Evolutionary conservation across 2,888 invertebrate genomes (phyloP).

Genomic region (Oxycera nigricornis): DNA sequence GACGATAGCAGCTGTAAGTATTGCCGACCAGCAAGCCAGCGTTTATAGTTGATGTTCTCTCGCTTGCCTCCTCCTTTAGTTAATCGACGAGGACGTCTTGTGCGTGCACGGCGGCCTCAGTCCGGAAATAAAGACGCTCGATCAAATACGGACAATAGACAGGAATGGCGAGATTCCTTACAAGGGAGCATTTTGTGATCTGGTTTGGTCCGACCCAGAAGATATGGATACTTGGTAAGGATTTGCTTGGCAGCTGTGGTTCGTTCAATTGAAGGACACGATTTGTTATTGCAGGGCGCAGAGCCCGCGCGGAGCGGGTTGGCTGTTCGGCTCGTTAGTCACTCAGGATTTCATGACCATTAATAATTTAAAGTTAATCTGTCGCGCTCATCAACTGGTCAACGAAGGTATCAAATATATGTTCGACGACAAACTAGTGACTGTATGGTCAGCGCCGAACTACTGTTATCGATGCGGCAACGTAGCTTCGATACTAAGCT

Average conservation of each 20-base stretch:
- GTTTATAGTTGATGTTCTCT: neutral
- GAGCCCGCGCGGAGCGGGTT: conserved; percentile 96
- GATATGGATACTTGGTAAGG: conserved; percentile 88
- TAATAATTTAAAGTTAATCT: conserved; percentile 91
- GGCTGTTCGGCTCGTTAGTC: conserved; percentile 94
- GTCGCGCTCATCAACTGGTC: conserved; percentile 98
- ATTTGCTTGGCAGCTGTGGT: neutral
- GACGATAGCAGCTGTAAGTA: conserved; percentile 93
- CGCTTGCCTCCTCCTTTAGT: conserved; percentile 64
- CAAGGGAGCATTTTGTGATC: conserved; percentile 97
- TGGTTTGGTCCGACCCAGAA: conserved; percentile 99
- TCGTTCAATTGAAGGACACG: too few relatives aligned
- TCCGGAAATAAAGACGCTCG: conserved; percentile 94
- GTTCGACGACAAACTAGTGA: conserved; percentile 96
- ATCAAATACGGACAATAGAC: conserved; percentile 94
- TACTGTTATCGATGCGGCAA: conserved; percentile 99
- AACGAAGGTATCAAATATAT: conserved; percentile 99
- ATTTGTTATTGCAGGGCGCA: conserved; percentile 69
- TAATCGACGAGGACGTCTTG: conserved; percentile 95
- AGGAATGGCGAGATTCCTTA: conserved; percentile 98
- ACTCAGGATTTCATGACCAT: conserved; percentile 94
- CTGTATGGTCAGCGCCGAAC: conserved; percentile 99
- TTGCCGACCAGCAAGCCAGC: neutral
- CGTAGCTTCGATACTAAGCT: conserved; percentile 94
- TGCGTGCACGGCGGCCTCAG: conserved; percentile 98